A percentile compares a stretch with the other conserved stretches of the same genome.
Evolutionary conservation across 2,888 invertebrate genomes (phyloP).

Genomic region (Andrena minutula): DNA sequence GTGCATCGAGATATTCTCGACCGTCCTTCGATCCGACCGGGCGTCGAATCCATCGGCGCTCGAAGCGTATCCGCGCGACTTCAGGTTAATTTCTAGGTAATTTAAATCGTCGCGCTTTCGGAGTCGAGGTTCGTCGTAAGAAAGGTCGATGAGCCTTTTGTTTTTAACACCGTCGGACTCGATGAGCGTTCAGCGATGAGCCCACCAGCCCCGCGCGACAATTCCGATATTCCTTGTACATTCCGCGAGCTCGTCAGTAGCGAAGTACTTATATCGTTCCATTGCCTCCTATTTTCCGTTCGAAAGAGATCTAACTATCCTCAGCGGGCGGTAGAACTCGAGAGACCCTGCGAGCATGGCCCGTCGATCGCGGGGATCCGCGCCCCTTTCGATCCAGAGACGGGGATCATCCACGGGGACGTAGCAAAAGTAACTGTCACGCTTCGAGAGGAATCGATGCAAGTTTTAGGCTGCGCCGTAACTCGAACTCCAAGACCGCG

Average conservation of each 20-base stretch:
- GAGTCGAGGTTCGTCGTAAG: no score
- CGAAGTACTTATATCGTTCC: constrained; percentile 73
- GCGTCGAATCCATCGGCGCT: no score
- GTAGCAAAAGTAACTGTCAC: constrained; percentile 48
- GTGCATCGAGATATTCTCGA: constrained; percentile 16
- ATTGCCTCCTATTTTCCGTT: constrained; percentile 63
- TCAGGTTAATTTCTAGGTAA: no score
- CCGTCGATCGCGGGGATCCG: constrained; percentile 52
- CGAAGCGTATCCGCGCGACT: no score
- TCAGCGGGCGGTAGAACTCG: constrained; percentile 50
- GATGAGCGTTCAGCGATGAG: background rate
- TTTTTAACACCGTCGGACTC: no score
- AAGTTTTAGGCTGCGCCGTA: constrained; percentile 48
- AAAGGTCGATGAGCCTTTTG: no score
- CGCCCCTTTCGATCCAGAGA: constrained; percentile 59
- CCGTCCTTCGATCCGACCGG: background rate
- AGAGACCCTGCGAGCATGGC: constrained; percentile 25
- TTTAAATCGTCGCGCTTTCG: no score
- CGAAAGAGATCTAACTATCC: constrained; percentile 48
- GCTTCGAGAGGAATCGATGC: constrained; percentile 58
- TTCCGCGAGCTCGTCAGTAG: constrained; percentile 64
- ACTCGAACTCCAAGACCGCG: constrained; percentile 41
- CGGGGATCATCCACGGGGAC: constrained; percentile 19
- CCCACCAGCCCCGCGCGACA: constrained; percentile 46
- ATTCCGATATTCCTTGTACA: constrained; percentile 66